Conservation (phyloP, 2,888 invertebrate species). For the Heliconius cydno region DNA sequence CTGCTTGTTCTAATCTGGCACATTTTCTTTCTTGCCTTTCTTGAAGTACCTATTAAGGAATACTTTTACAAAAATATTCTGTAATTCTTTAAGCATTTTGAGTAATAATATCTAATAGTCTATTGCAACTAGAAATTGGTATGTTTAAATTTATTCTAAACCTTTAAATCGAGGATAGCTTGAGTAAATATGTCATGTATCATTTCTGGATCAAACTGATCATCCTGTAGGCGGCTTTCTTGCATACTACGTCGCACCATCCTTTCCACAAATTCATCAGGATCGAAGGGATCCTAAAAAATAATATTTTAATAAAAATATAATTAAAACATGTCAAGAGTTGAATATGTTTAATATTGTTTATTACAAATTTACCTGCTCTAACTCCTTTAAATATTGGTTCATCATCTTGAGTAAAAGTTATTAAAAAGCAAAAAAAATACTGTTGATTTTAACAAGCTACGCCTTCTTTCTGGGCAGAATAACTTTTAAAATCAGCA, state of each 20-base stretch:
- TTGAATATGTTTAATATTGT: constrained; percentile 33
- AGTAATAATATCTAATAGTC: neutral
- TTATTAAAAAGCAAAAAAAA: neutral
- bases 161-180: constrained; percentile 91
- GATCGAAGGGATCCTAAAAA: constrained; percentile 96
- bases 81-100: neutral
- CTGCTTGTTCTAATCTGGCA: constrained; percentile 89
- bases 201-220: constrained; percentile 91
- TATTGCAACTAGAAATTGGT: neutral
- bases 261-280: constrained; percentile 98
- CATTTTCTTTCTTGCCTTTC: constrained; percentile 94
- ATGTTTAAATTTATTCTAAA: constrained; percentile 44
- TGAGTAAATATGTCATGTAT: constrained; percentile 96
- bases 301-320: constrained; percentile 27
- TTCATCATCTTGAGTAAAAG: constrained; percentile 87
- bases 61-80: constrained; percentile 1
- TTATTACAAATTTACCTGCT: constrained; percentile 84
- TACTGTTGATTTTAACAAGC: neutral
- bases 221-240: constrained; percentile 86
- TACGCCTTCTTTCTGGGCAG: constrained; percentile 3
- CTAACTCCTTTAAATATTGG: constrained; percentile 94
- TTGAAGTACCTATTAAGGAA: constrained; percentile 85
- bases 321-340: neutral
- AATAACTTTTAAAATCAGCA: neutral
- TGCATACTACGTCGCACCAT: constrained; percentile 96